Base-by-base conservation (phyloP, 2,888 invertebrate genomes). In the Cephonodes hylas region DNA sequence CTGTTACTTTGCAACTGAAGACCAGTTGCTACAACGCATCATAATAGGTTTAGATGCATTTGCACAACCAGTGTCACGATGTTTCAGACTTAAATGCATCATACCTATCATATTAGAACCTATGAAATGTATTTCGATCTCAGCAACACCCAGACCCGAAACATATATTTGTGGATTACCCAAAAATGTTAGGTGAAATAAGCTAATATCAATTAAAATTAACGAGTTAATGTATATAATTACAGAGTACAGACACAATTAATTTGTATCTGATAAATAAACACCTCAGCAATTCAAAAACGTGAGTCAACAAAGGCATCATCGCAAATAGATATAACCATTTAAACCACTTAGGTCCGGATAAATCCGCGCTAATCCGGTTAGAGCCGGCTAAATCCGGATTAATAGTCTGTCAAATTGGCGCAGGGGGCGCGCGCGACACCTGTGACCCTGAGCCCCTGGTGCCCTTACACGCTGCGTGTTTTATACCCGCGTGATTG, bases 321-420 rank as follows among this genome's bases (percentile, higher is more conserved):
- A 53, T 53, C 53, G 18, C 53, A 31, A 53, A 53, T 53, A 53
- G 31, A 53, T 53, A 53, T 58, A 61, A 58, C 58, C 63, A 63
- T 53, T 63, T 60, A 74, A 74, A 64, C 84, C 83, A 81, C 83
- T 84, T 82, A 81, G 76, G 79, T 75, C 82, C 75, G 80, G 80
- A 75, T 81, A 80, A 83, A 85, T 81, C 86, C 83, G 71, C 75
- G 80, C 79, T 77, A 81, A 89, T 86, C 87, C 85, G 68, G 74
- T 82, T 83, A 72, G 77, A 81, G 74, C 84, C 79, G 72, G 79
- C 79, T 79, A 86, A 88, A 90, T 87, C 89, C 87, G 90, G 83
- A 91, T 91, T 90, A 91, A 91, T 91, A 85, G 91, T 91, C 90
- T 89, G 90, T 90, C 90, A 90, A 89, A 89, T 89, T 83, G 85